Percentiles rank a stretch among this genome's conserved stretches.
Evolutionary conservation across 2,113 vertebrate genomes (phyloP).

Genomic region (Rhea americana): DNA sequence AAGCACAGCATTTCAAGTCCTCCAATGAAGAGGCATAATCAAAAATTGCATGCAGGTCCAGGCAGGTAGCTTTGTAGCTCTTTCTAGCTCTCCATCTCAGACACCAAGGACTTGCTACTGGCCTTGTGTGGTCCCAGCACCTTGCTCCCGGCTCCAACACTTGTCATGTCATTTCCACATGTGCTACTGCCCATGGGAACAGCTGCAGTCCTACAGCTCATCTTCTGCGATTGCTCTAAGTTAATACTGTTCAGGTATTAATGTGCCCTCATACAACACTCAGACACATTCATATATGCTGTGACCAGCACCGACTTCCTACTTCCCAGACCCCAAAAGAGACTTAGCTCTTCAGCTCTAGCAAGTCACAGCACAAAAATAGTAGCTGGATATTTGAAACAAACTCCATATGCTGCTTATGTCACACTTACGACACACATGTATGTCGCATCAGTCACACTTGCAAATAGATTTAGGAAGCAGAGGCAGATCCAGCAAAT

Average conservation of each 20-base stretch:
- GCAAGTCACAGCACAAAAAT: too few relatives aligned
- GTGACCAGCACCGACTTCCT: too few relatives aligned
- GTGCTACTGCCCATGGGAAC: neutral
- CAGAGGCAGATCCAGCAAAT: neutral
- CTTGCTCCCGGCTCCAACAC: neutral
- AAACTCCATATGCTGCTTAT: too few relatives aligned
- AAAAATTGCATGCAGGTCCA: neutral
- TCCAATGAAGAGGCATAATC: neutral
- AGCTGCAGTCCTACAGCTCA: neutral
- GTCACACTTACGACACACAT: too few relatives aligned
- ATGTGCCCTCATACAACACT: too few relatives aligned
- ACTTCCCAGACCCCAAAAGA: too few relatives aligned
- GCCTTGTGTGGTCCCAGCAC: too few relatives aligned
- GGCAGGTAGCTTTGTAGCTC: neutral
- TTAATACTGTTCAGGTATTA: neutral
- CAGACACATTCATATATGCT: too few relatives aligned
- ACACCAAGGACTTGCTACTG: neutral
- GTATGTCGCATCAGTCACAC: neutral
- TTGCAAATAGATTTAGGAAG: neutral
- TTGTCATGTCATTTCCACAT: neutral
- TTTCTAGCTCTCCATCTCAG: neutral
- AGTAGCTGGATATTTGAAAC: neutral
- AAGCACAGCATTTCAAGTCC: neutral
- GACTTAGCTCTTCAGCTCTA: too few relatives aligned
- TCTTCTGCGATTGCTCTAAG: neutral